Evolutionary conservation across 2,113 vertebrate genomes (phyloP), one percentile per base, ranked within the genome.

Genomic region (Calypte anna): DNA sequence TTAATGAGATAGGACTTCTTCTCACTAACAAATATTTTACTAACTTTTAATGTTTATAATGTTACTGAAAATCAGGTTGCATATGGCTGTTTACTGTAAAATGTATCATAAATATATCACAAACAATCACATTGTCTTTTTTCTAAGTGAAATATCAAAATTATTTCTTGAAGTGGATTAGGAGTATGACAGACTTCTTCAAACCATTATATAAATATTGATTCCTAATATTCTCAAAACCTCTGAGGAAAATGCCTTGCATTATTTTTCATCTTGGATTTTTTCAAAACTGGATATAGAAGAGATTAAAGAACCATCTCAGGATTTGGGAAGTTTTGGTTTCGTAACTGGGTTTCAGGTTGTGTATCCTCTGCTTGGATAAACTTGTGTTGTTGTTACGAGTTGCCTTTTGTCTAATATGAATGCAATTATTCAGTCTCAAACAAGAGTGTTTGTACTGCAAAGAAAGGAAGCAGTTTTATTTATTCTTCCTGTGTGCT

Each of bases 71-170:
- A 77, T 57, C 33, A n/a, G 23, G 24, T 38, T 46, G 7, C 31
- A 7, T 48, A 6, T 19, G 80, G 9, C 15, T 83, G 5, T 48
- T 48, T 57, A 48, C 14, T 46, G 14, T 68, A 61, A 82, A 94
- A 51, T 2, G 0, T n/a, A 17, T 5, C 10, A 14, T 38, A 38
- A 38, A 38, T 38, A 8, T 76, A 9, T 67, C 61, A 28, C 1
- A 27, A 40, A 38, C 38, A 82, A 66, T 62, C 6, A 7, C 27
- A 8, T 25, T 62, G 24, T 31, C 5, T 51, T 53, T 36, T 64
- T 73, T 78, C 43, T 6, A 12, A 76, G 10, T 30, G 50, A 83
- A 83, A 62, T 33, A 63, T 6, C 4, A 66, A 64, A 61, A 57
- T 38, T 80, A 24, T 81, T 93, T 81, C 8, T 74, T 61, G 25